These are phyloP conservation scores for Harpalus rufipes DNA, from an alignment of 2,888 invertebrate genomes.

Conservation along the genomic window DNA sequence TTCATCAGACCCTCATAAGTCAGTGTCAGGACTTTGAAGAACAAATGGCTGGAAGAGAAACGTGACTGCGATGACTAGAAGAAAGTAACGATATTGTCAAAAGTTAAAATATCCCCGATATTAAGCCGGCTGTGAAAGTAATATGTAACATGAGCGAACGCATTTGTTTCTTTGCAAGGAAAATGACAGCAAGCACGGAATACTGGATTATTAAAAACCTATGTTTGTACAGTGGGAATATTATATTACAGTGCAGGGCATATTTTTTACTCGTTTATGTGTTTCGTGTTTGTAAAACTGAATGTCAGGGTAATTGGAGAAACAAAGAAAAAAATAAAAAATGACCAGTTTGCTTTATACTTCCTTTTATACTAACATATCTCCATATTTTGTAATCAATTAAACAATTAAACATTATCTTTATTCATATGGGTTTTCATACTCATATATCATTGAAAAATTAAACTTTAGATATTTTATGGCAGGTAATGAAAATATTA, in stretches of 20 bases:
- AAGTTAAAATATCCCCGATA: conserved; percentile 17
- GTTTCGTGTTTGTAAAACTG: not conserved
- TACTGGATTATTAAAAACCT: not conserved
- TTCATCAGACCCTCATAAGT: conserved; percentile 26
- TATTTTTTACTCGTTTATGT: not conserved
- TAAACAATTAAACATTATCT: too few relatives aligned
- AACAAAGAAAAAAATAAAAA: not conserved
- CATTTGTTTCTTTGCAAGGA: conserved; percentile 1
- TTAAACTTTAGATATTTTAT: too few relatives aligned
- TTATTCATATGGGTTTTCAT: too few relatives aligned
- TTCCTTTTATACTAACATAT: too few relatives aligned
- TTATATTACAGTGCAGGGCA: not conserved
- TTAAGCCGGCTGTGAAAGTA: conserved; percentile 10
- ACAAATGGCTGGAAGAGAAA: conserved; percentile 20
- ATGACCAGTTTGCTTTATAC: too few relatives aligned
- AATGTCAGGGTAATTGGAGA: not conserved
- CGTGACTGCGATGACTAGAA: conserved; percentile 26
- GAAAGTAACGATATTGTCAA: conserved; percentile 35
- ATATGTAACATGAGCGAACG: conserved; percentile 15
- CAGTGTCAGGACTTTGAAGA: conserved; percentile 3
- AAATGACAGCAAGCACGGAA: not conserved
- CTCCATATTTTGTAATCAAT: too few relatives aligned
- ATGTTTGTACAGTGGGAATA: not conserved
- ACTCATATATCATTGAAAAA: too few relatives aligned
- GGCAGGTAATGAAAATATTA: too few relatives aligned